Percentiles rank a stretch among this genome's conserved stretches.
phyloP scores from a whole-genome alignment of 2,888 invertebrate species.

The Phasia obesa region DNA sequence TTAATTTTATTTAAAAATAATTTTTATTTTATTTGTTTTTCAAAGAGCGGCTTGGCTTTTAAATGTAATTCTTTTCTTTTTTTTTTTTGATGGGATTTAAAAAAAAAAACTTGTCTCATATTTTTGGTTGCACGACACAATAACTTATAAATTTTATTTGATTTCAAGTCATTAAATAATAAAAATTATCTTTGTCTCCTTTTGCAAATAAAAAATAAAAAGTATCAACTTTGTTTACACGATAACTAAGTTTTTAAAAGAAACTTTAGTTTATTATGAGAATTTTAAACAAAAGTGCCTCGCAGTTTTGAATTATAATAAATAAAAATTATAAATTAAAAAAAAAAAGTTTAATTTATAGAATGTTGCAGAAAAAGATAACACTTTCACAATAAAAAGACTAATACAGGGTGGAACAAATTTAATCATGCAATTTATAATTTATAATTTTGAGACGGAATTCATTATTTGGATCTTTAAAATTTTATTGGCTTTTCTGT shows the following conservation, averaged over 20 bases:
- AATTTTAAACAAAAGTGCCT: constrained; percentile 3
- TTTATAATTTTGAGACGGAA: too few relatives aligned
- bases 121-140: constrained; percentile 48
- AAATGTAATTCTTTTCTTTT: not conserved
- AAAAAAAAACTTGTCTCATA: constrained; percentile 20
- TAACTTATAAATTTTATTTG: constrained; percentile 43
- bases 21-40: constrained; percentile 20
- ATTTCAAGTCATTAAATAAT: constrained; percentile 38
- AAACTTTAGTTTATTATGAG: constrained; percentile 16
- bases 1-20: constrained; percentile 27
- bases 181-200: constrained; percentile 15
- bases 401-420: too few relatives aligned
- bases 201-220: constrained; percentile 20
- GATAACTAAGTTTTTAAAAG: constrained; percentile 31
- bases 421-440: too few relatives aligned
- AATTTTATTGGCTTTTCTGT: too few relatives aligned
- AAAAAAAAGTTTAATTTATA: not conserved
- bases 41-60: constrained; percentile 40
- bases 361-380: not conserved
- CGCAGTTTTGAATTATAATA: constrained; percentile 3
- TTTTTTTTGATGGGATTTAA: not conserved
- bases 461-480: too few relatives aligned
- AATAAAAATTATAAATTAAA: constrained; percentile 16
- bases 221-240: not conserved
- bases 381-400: too few relatives aligned